Evolutionary conservation across 2,888 invertebrate species (phyloP), one percentile per base, ranked within the genome.

Genomic region (Drosophila mimica): DNA sequence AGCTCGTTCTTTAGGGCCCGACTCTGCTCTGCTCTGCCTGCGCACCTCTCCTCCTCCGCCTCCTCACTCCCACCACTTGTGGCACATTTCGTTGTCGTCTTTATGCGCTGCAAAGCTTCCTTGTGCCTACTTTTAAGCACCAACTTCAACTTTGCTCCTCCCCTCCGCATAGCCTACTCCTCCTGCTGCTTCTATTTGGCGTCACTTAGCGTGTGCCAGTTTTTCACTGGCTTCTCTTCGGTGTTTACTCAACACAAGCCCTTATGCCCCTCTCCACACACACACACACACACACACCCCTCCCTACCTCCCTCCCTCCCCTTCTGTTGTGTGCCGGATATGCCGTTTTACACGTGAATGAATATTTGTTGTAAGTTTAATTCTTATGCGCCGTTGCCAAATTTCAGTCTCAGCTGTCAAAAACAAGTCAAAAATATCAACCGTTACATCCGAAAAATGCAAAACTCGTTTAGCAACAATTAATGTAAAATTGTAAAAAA

Each of bases 331-430:
- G 43, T 57, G 82, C 84, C 91, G 91, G 91, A 91, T 91, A 90
- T 91, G 82, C 81, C 87, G 84, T 85, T 90, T 81, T 86, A 90
- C 91, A 90, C 90, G 83, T 91, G 91, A 91, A 91, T 91, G 88
- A 83, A 89, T 83, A 68, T 84, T 76, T 77, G 67, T 79, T 71
- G 69, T 70, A 64, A 69, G 25, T 46, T 30, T 25, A 15, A 17
- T 25, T 30, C 7, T 13, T 59, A 25, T 63, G 77, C 76, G 34
- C 46, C 64, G 83, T 83, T 87, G 80, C 84, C 73, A 59, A 82
- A 78, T 69, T 83, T 76, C 82, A 73, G 40, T 40, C 13, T 61
- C 57, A 61, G 65, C 78, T 67, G 76, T 68, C 62, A 54, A 62
- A 75, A 75, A 61, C 56, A 53, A 66, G 66, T 59, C 70, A 66